Evolutionary conservation across 2,888 invertebrate genomes (phyloP), one percentile per base, ranked within the genome.

Genomic region (Leucophenga montana): DNA sequence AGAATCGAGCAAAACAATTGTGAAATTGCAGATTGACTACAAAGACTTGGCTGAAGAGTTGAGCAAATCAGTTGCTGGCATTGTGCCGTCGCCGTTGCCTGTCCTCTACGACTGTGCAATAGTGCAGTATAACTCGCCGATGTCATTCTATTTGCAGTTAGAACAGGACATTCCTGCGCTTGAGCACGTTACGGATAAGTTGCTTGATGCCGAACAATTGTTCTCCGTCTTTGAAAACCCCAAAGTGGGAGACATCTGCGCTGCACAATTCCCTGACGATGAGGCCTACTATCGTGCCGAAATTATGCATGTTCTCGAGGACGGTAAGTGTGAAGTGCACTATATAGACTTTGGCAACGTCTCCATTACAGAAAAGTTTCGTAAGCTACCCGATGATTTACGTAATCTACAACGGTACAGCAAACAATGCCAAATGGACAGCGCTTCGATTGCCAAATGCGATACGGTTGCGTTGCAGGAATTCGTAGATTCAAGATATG

Each of bases 271-370:
- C 86, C 91, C 92, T 0, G 93, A 92, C 2, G 96, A 97, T 85
- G 92, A 93, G 39, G 92, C 92, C 74, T 99, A 96, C 95, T 98
- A 98, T 88, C 91, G 98, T 73, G 97, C 97, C 0, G 92, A 93
- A 85, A 93, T 98, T 13, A 62, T 82, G 57, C 79, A 77, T 59
- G 70, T 85, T 3, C 91, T 97, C 27, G 93, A 94, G 74, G 90
- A 91, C 1, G 93, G 93, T 74, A 94, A 94, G 68, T 94, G 92
- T 0, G 94, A 94, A 0, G 93, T 95, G 4, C 91, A 94, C 13
- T 95, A 94, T 79, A 91, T 94, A 4, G 93, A 94, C 85, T 93
- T 92, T 82, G 94, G 94, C 13, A 93, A 93, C 81, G 90, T 91
- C 1, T 90, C 91, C 0, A 87, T 91, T 4, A 90, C 91, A 0